A percentile compares a stretch with the other conserved stretches of the same genome.
Evolutionary conservation across 1,140 invertebrate genomes (phyloP).

Genomic region (Rhopalosiphum padi): DNA sequence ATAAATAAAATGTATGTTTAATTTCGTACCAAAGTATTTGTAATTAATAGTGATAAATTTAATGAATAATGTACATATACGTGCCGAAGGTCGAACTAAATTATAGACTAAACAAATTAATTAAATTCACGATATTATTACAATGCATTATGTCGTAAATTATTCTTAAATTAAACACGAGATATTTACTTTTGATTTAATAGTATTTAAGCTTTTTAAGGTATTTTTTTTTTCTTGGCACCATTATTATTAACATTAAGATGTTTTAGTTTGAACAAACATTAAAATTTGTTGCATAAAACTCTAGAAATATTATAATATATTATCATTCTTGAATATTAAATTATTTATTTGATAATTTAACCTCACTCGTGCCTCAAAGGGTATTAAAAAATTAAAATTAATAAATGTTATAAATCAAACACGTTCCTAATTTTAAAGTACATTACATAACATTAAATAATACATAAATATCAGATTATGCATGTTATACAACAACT

Average conservation of each 20-base stretch:
- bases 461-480: background rate
- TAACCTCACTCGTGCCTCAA: background rate
- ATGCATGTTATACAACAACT: background rate
- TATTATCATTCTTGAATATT: background rate
- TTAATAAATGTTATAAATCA: slow-evolving; percentile 9
- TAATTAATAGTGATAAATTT: slow-evolving; percentile 42
- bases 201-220: background rate
- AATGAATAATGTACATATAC: background rate
- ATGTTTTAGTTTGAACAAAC: background rate
- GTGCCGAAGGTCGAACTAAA: slow-evolving; percentile 33
- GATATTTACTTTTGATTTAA: background rate
- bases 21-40: background rate
- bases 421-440: background rate
- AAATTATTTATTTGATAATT: slow-evolving; percentile 29
- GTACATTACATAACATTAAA: background rate
- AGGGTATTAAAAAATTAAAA: background rate
- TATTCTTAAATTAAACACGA: background rate
- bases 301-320: background rate
- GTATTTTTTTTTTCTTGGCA: background rate
- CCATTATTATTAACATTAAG: background rate
- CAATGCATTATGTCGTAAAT: slow-evolving; percentile 7
- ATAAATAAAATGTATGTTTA: background rate
- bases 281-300: background rate
- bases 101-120: slow-evolving; percentile 39
- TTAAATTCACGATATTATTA: slow-evolving; percentile 23